Evolutionary conservation across 23 tunicate genomes (phyloP).

Genomic region (Aplidium turbinatum): DNA sequence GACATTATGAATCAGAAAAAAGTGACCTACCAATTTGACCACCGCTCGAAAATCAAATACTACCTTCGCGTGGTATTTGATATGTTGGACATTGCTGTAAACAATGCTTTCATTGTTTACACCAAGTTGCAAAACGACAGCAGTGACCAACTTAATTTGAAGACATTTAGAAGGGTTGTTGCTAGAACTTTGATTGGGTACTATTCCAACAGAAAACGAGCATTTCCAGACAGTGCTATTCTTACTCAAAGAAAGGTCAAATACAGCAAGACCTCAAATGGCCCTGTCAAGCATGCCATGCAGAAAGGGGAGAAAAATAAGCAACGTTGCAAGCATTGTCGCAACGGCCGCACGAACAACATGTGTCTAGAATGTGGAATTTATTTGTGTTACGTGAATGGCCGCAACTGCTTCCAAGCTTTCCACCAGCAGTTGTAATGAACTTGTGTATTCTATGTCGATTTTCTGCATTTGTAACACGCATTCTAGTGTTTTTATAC

Average conservation of each 20-base stretch:
- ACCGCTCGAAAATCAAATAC: conserved; percentile 16
- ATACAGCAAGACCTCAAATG: not conserved
- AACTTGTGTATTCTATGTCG: too few relatives aligned
- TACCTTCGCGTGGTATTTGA: conserved; percentile 9
- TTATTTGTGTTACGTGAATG: not conserved
- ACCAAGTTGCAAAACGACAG: not conserved
- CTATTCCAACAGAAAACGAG: not conserved
- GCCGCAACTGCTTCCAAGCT: conserved; percentile 1
- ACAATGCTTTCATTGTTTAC: conserved; percentile 20
- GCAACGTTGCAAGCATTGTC: not conserved
- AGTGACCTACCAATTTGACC: conserved; percentile 25
- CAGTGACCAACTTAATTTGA: not conserved
- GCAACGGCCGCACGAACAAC: conserved; percentile 8
- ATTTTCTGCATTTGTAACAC: too few relatives aligned
- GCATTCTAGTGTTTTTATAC: too few relatives aligned
- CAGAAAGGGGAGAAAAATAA: not conserved
- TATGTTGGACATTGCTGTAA: conserved; percentile 10
- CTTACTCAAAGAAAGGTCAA: not conserved
- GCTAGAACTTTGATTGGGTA: not conserved
- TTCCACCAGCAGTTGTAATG: too few relatives aligned
- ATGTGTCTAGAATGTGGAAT: conserved; percentile 5
- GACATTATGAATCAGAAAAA: conserved; percentile 21
- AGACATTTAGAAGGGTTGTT: not conserved
- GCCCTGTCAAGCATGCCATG: not conserved
- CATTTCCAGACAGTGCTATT: not conserved